Evolutionary conservation across 2,888 invertebrate species (phyloP).

Genomic region (Ophion slaviceki): DNA sequence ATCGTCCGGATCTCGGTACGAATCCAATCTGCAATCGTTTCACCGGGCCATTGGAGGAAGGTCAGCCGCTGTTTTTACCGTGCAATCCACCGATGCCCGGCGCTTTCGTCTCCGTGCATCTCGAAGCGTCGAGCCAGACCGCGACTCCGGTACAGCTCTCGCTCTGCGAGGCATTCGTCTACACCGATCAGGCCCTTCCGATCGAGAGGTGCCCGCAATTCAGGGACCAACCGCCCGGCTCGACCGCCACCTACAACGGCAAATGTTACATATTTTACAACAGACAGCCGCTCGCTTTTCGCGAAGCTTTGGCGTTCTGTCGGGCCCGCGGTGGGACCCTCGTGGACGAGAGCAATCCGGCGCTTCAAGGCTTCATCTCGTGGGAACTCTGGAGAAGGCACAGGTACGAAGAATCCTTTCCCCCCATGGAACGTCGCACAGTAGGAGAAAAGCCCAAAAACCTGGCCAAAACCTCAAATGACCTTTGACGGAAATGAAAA

Average conservation of each 20-base stretch:
- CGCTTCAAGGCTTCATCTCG: slow-evolving; percentile 96
- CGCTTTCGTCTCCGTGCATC: slow-evolving; percentile 96
- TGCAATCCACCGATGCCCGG: slow-evolving; percentile 98
- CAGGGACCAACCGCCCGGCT: slow-evolving; percentile 96
- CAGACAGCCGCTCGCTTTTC: slow-evolving; percentile 91
- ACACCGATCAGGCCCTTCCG: slow-evolving; percentile 95
- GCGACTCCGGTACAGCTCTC: slow-evolving; percentile 91
- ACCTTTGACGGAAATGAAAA: no score
- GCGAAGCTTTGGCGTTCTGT: slow-evolving; percentile 92
- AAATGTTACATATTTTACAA: slow-evolving; percentile 98
- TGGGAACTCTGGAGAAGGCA: slow-evolving; percentile 97
- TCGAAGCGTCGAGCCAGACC: slow-evolving; percentile 90
- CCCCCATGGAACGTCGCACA: no score
- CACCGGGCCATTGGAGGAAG: slow-evolving; percentile 93
- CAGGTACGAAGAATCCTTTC: slow-evolving; percentile 83
- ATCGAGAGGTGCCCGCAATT: slow-evolving; percentile 97
- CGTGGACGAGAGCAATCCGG: slow-evolving; percentile 96
- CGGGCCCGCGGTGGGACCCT: slow-evolving; percentile 92
- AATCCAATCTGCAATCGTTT: slow-evolving; percentile 97
- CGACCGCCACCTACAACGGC: slow-evolving; percentile 96
- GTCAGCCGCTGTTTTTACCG: slow-evolving; percentile 95
- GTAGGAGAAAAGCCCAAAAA: no score
- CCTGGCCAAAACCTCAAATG: no score
- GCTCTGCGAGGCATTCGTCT: slow-evolving; percentile 96
- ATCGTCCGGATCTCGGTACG: slow-evolving; percentile 94